phyloP scores from a whole-genome alignment of 1,140 invertebrate genomes.

The Pogonus chalceus region DNA sequence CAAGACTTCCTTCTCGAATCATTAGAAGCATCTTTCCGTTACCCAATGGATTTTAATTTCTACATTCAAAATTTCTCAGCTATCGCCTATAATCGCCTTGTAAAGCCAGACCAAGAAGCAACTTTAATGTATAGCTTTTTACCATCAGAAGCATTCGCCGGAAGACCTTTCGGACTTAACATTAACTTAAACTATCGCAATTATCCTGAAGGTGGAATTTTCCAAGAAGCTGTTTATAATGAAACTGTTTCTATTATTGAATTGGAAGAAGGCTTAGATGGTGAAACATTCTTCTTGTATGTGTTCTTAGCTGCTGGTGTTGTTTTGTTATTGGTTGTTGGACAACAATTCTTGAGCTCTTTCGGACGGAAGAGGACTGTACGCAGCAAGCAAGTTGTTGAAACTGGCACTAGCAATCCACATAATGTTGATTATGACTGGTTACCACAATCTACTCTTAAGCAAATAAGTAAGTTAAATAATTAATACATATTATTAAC shows the following conservation, averaged over 20 bases:
- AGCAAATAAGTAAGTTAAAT: constrained; percentile 64
- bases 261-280: constrained; percentile 92
- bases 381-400: constrained; percentile 44
- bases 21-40: constrained; percentile 94
- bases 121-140: constrained; percentile 93
- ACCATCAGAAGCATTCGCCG: constrained; percentile 89
- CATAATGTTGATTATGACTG: constrained; percentile 96
- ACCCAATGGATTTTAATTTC: constrained; percentile 96
- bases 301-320: constrained; percentile 84
- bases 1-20: constrained; percentile 86
- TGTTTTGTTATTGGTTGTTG: constrained; percentile 77
- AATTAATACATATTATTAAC: constrained; percentile 8
- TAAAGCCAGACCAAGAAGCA: constrained; percentile 85
- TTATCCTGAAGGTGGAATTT: constrained; percentile 43
- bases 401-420: constrained; percentile 76
- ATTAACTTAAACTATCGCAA: constrained; percentile 92
- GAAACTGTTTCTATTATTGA: constrained; percentile 96
- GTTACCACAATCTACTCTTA: constrained; percentile 85
- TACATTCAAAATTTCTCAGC: constrained; percentile 97
- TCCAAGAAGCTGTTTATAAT: constrained; percentile 90
- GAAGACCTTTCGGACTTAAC: constrained; percentile 89
- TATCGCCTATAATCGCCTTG: constrained; percentile 71
- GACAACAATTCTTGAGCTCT: constrained; percentile 80
- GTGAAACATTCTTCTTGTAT: constrained; percentile 97
- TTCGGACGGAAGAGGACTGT: constrained; percentile 53